phyloP scores from a whole-genome alignment of 2,797 vertebrate species.

The Schizothorax lantsangensis region DNA sequence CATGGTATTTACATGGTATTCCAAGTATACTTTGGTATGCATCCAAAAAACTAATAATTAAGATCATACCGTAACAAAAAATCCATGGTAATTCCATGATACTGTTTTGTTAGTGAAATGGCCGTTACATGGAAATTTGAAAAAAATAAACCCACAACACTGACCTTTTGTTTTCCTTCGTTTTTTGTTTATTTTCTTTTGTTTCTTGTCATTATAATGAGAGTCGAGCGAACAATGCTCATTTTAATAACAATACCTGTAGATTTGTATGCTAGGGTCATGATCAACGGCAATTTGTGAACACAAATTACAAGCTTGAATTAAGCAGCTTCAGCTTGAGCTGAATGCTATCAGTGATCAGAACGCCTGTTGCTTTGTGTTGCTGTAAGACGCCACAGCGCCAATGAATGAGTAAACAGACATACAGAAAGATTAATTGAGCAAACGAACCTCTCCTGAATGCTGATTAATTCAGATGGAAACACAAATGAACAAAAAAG shows the following conservation, averaged over 20 bases:
- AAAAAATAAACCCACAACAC: constrained; percentile 1
- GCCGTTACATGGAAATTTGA: not conserved
- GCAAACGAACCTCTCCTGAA: constrained; percentile 54
- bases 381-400: constrained; percentile 26
- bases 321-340: constrained; percentile 50
- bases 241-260: constrained; percentile 71
- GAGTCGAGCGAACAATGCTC: constrained; percentile 63
- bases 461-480: constrained; percentile 54
- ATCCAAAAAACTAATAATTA: not conserved
- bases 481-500: constrained; percentile 68
- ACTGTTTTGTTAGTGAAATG: not conserved
- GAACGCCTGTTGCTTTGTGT: constrained; percentile 62
- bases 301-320: constrained; percentile 60
- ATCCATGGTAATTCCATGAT: not conserved
- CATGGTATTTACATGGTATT: not conserved
- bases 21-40: not conserved
- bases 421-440: constrained; percentile 49
- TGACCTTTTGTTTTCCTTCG: constrained; percentile 7
- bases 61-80: not conserved
- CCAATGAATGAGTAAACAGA: constrained; percentile 39
- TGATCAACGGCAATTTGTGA: constrained; percentile 68
- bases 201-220: constrained; percentile 45
- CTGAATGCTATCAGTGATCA: constrained; percentile 49
- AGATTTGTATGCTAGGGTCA: constrained; percentile 61
- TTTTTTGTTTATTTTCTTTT: constrained; percentile 54